A percentile compares a stretch with the other conserved stretches of the same genome.
phyloP scores from a whole-genome alignment of 2,797 vertebrate species.

The Galaxias olidus region DNA sequence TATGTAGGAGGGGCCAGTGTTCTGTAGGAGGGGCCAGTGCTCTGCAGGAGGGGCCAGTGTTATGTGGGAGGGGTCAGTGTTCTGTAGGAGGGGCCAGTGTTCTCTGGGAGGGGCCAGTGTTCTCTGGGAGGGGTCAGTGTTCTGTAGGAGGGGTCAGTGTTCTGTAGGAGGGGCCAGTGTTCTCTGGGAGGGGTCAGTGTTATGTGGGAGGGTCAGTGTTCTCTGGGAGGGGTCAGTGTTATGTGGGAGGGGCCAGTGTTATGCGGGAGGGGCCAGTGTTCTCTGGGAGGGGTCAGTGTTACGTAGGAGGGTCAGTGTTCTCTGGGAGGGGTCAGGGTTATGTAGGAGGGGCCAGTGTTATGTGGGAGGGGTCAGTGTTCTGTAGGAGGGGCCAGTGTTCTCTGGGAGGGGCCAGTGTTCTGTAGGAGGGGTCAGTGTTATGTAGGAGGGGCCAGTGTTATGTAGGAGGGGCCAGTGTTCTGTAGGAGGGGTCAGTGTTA shows the following conservation, averaged over 20 bases:
- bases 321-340: too few species aligned
- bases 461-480: too few species aligned
- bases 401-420: neutral
- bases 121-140: neutral
- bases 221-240: neutral
- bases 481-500: neutral
- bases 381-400: neutral
- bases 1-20: neutral
- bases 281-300: too few species aligned
- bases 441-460: neutral
- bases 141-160: neutral
- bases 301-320: too few species aligned
- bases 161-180: neutral
- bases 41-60: neutral
- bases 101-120: too few species aligned
- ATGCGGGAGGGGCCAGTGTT: too few species aligned
- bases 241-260: neutral
- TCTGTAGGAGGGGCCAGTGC: neutral
- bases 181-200: too few species aligned
- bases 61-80: too few species aligned
- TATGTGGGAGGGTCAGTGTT: too few species aligned
- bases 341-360: too few species aligned
- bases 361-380: too few species aligned
- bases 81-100: too few species aligned
- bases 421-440: neutral